Evolutionary conservation across 1,140 invertebrate species (phyloP), one percentile per base, ranked within the genome.

Genomic region (Drosophila truncata): DNA sequence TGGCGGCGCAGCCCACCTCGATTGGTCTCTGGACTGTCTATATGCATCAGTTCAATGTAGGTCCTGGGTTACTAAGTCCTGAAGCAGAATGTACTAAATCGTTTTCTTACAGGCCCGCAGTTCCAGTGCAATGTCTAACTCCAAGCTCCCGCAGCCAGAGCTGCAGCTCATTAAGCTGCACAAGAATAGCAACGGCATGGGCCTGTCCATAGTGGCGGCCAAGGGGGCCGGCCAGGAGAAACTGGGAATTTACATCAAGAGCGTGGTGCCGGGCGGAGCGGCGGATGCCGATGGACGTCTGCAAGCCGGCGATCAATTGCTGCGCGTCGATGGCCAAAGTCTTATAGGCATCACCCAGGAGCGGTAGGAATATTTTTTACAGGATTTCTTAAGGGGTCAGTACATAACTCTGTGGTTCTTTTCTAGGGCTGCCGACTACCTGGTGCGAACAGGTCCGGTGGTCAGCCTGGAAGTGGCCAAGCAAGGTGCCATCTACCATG

Each of bases 271-370:
- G 66, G 98, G 98, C 49, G 98, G 98, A 52, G 98, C 98, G 50
- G 99, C 98, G 25, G 98, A 98, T 94, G 95, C 96, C 72, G 98
- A 99, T 94, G 98, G 98, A 9, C 94, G 98, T 62, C 94, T 99
- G 57, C 96, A 98, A 82, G 98, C 98, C 63, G 99, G 99, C 18
- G 99, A 99, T 95, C 99, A 99, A 93, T 93, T 99, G 58, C 92
- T 99, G 7, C 97, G 98, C 82, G 99, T 99, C 1, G 99, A 99
- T 93, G 98, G 98, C 13, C 97, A 99, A 92, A 99, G 98, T 91
- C 94, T 99, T 46, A 96, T 99, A 31, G 98, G 98, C 50, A 98
- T 99, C 63, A 98, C 98, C 6, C 99, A 99, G 94, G 99, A 99
- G 94, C 95, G 95, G 96, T 96, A 91, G 93, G 94, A 93, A 18